phyloP scores from a whole-genome alignment of 2,888 invertebrate species.

The Leptothorax acervorum region DNA sequence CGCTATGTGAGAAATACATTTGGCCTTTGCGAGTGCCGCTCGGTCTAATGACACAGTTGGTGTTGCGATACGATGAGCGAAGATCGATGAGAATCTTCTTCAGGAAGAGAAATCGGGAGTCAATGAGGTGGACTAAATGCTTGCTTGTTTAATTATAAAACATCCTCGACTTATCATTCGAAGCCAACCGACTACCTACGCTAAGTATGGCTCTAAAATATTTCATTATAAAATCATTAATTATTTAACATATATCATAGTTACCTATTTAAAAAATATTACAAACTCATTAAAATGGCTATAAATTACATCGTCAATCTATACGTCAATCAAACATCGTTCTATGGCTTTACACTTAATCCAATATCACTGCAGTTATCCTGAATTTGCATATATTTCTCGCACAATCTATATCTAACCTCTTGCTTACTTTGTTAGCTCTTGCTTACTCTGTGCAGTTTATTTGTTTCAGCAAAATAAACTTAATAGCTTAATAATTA shows the following conservation, averaged over 20 bases:
- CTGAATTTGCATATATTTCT: too few relatives aligned
- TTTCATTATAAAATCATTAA: neutral
- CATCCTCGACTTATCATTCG: slow-evolving; percentile 6
- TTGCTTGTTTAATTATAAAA: slow-evolving; percentile 43
- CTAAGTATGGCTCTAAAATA: neutral
- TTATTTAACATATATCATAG: neutral
- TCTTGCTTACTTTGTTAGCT: too few relatives aligned
- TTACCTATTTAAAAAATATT: neutral
- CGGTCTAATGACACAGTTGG: slow-evolving; percentile 47
- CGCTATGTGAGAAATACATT: slow-evolving; percentile 15
- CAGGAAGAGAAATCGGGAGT: slow-evolving; percentile 53
- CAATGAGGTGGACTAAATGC: slow-evolving; percentile 60
- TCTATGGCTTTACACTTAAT: too few relatives aligned
- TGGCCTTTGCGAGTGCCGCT: slow-evolving; percentile 28
- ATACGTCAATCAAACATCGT: too few relatives aligned
- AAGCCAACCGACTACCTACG: slow-evolving; percentile 57
- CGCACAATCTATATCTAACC: too few relatives aligned
- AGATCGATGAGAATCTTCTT: slow-evolving; percentile 46
- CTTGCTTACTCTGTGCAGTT: too few relatives aligned
- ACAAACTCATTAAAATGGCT: neutral
- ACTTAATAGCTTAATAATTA: too few relatives aligned
- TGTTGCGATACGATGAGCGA: slow-evolving; percentile 15
- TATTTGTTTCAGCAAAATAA: too few relatives aligned
- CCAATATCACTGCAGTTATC: too few relatives aligned
- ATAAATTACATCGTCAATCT: too few relatives aligned